Percentiles rank a stretch among this genome's conserved stretches.
Conservation (phyloP, 2,113 vertebrate genomes). For the Trochalopteron elliotii region DNA sequence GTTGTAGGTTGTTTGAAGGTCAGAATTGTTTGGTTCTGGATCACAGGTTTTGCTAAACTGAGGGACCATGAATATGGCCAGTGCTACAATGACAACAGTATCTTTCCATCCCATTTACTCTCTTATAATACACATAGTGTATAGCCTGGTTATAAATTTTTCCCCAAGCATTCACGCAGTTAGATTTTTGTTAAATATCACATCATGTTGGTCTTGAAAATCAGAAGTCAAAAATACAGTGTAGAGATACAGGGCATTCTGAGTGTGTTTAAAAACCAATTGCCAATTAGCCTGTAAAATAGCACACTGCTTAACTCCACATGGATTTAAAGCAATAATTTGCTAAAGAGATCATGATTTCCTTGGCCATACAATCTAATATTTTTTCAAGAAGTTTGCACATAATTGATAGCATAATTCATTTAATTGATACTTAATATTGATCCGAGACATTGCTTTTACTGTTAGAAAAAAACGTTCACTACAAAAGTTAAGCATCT, state of each 20-base stretch:
- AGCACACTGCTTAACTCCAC: neutral
- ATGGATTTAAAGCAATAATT: neutral
- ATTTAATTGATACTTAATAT: neutral
- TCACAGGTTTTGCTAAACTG: neutral
- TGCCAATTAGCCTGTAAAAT: neutral
- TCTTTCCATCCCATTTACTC: neutral
- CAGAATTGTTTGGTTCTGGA: neutral
- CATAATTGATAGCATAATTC: neutral
- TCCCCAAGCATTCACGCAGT: neutral
- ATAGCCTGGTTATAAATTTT: neutral
- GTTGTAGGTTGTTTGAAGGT: neutral
- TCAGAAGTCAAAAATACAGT: neutral
- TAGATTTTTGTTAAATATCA: neutral
- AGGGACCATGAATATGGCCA: neutral
- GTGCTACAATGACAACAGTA: neutral
- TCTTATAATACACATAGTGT: neutral
- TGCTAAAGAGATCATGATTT: neutral
- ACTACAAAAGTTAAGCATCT: neutral
- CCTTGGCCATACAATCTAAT: neutral
- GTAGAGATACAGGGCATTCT: neutral
- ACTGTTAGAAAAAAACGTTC: neutral
- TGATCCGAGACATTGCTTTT: neutral
- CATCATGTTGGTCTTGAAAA: neutral
- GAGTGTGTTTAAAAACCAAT: neutral
- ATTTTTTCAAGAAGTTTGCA: neutral